Evolutionary conservation across 37 sponge, comb jelly and placozoan species (phyloP), one percentile per base, ranked within the genome.

Genomic region (Halichondria panicea): DNA sequence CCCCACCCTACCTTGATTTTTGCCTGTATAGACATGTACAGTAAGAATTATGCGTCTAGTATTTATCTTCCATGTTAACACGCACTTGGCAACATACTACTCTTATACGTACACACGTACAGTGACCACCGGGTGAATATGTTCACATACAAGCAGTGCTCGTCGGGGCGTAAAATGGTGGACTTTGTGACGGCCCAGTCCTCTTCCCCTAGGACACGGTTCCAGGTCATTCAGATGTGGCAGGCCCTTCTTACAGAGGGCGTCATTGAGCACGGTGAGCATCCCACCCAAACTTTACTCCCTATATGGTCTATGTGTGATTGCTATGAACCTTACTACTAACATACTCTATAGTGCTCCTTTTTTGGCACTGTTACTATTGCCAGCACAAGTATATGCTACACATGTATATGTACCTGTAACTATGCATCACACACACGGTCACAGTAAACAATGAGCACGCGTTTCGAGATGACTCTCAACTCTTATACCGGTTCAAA

Each of bases 201-300:
- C 13, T 44, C 73, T 22, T 43, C 67, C 9, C 55, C 56, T 6
- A 59, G 89, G 8, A 76, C 87, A 27, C 43, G 94, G 24, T 58
- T 44, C 22, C 86, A 88, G 77, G 94, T 78, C 5, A 72, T 88
- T 11, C 81, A 86, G 32, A 93, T 93, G 87, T 89, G 90, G 94
- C 94, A 93, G 68, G 90, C 87, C 0, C 84, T 93, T 3, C 81
- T 93, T 32, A 81, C 75, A 4, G 87, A 89, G 52, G 87, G 84
- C 1, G 81, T 93, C n/a, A 70, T 93, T 19, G 46, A 86, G 50
- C 87, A 93, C 46, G 81, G 94, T 93, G 63, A 11, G 86, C 50
- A 25, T 21, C 27, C 31, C 40, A 33, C 22, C 37, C 38, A 32
- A 31, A 0, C 53, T 54, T 37, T 72, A 0, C 56, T 3, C 9